A percentile compares a stretch with the other conserved stretches of the same genome.
Evolutionary conservation across 2,797 vertebrate genomes (phyloP).

Genomic region (Aplochiton taeniatus): DNA sequence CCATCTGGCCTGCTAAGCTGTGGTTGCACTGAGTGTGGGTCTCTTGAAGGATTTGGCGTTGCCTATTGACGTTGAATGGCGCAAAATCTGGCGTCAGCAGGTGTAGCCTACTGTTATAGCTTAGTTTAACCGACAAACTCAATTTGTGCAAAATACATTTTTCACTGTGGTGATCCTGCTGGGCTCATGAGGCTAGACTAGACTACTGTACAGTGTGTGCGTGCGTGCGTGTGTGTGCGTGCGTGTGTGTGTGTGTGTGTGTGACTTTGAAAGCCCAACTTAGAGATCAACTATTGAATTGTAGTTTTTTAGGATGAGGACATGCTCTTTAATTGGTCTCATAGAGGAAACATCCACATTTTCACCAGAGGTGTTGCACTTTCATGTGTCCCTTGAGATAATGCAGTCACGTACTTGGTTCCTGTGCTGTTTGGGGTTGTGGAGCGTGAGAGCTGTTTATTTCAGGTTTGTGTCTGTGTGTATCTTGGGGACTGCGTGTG

Average conservation of each 20-base stretch:
- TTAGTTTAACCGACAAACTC: too few relatives aligned
- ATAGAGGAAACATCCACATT: slow-evolving; percentile 47
- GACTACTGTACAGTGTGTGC: slow-evolving; percentile 3
- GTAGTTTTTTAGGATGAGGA: too few relatives aligned
- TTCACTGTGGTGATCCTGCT: too few relatives aligned
- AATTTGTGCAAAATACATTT: too few relatives aligned
- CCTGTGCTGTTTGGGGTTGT: slow-evolving; percentile 27
- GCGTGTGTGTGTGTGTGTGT: slow-evolving; percentile 5
- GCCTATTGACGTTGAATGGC: too few relatives aligned
- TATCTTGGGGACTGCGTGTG: neutral
- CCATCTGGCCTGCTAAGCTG: slow-evolving; percentile 4
- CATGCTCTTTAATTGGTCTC: slow-evolving; percentile 45
- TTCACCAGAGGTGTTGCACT: slow-evolving; percentile 37
- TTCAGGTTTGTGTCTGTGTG: neutral
- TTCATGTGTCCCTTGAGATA: slow-evolving; percentile 40
- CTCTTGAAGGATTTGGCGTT: neutral
- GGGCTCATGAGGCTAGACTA: too few relatives aligned
- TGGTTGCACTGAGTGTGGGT: neutral
- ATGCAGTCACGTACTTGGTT: neutral
- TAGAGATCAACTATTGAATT: slow-evolving; percentile 4
- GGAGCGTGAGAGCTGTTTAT: slow-evolving; percentile 21
- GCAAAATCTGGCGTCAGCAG: too few relatives aligned
- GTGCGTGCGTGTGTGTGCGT: slow-evolving; percentile 9
- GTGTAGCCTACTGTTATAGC: too few relatives aligned
- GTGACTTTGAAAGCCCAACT: slow-evolving; percentile 2